Conservation (phyloP, 2,113 vertebrate genomes). For the Gymnobelideus leadbeateri region DNA sequence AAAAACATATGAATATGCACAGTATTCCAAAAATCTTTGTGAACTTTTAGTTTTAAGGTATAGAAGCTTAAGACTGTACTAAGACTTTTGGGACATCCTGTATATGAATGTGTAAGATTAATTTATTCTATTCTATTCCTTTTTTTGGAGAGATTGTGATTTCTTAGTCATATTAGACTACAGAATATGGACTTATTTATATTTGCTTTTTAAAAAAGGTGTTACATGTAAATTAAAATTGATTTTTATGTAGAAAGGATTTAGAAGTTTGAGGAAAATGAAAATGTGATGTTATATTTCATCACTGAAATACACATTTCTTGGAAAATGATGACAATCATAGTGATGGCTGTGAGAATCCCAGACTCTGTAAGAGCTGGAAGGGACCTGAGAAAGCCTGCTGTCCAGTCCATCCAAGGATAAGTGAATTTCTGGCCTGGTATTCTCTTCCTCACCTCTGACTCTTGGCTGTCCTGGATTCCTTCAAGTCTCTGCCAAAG, state of each 20-base stretch:
- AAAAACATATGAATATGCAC: neutral
- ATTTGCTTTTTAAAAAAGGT: constrained; percentile 15
- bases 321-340: neutral
- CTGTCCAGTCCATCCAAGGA: neutral
- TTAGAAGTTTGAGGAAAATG: neutral
- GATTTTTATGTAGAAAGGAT: constrained; percentile 38
- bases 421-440: neutral
- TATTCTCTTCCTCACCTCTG: neutral
- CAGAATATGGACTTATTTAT: neutral
- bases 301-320: neutral
- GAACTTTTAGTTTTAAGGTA: neutral
- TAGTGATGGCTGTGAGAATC: neutral
- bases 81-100: neutral
- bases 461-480: too few relatives aligned
- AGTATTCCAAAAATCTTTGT: neutral
- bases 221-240: constrained; percentile 3
- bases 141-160: constrained; percentile 24
- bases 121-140: constrained; percentile 20
- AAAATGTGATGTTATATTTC: neutral
- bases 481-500: neutral
- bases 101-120: neutral
- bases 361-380: neutral
- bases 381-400: neutral
- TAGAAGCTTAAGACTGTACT: neutral
- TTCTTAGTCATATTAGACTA: constrained; percentile 10